Conservation (phyloP, 2,888 invertebrate genomes). For the Tetheella fluctuosa region DNA sequence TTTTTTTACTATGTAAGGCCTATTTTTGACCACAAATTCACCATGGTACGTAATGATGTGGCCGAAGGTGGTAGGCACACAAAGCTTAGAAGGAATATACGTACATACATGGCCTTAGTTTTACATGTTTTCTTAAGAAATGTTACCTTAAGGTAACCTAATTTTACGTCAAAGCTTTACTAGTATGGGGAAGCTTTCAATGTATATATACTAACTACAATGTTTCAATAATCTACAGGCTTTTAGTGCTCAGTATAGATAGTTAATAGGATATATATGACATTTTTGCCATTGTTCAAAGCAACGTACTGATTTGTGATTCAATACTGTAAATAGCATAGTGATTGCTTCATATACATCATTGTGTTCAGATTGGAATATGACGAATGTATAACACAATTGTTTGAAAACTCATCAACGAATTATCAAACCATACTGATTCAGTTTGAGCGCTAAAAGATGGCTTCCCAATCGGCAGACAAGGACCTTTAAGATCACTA, state of each 20-base stretch:
- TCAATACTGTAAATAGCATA: not conserved
- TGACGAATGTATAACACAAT: not conserved
- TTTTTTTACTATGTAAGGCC: no score
- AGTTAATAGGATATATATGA: constrained; percentile 1
- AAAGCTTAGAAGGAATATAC: no score
- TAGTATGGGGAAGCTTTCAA: not conserved
- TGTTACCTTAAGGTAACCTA: no score
- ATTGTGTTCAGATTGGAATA: not conserved
- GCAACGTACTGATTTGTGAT: constrained; percentile 1
- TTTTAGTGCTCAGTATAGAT: not conserved
- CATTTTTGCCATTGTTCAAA: not conserved
- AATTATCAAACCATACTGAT: no score
- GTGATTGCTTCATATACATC: not conserved
- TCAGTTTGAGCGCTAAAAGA: no score
- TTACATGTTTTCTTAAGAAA: not conserved
- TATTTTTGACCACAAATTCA: no score
- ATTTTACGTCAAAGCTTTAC: no score
- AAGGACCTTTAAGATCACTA: no score
- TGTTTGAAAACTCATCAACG: not conserved
- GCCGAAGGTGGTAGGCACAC: no score
- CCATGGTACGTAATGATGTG: no score
- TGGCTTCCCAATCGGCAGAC: no score
- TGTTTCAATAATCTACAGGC: not conserved
- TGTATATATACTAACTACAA: not conserved
- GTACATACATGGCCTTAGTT: not conserved